phyloP scores from a whole-genome alignment of 2,888 invertebrate species.

The Mesochorus sp. region DNA sequence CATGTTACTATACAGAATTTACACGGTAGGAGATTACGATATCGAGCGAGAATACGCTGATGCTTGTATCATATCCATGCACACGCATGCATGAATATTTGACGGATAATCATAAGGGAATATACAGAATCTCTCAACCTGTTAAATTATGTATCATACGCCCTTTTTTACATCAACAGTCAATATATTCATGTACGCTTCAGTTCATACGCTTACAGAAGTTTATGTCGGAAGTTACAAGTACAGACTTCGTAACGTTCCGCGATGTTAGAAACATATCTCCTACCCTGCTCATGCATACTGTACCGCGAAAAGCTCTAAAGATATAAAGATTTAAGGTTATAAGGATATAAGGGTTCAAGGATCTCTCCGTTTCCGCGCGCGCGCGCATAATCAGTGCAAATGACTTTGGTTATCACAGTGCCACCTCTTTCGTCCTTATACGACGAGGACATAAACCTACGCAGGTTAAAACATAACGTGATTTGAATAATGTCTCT shows the following conservation, averaged over 20 bases:
- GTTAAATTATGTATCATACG: background rate
- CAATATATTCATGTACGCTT: background rate
- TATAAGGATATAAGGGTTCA: slow-evolving; percentile 42
- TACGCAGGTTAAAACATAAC: background rate
- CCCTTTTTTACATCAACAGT: background rate
- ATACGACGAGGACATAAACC: background rate
- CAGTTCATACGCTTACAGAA: slow-evolving; percentile 7
- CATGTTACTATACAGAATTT: slow-evolving; percentile 31
- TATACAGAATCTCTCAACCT: background rate
- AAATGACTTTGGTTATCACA: slow-evolving; percentile 44
- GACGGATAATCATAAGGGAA: background rate
- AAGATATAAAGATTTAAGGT: slow-evolving; percentile 25
- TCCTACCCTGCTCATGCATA: slow-evolving; percentile 11
- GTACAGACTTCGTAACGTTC: background rate
- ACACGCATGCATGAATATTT: background rate
- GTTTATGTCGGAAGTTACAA: background rate
- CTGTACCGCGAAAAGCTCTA: too few species aligned
- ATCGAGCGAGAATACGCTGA: slow-evolving; percentile 29
- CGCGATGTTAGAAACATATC: slow-evolving; percentile 5
- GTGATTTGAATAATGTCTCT: background rate
- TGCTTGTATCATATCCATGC: background rate
- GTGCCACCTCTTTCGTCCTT: background rate
- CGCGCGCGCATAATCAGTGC: slow-evolving; percentile 30
- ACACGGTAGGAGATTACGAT: slow-evolving; percentile 4
- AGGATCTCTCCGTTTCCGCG: slow-evolving; percentile 45